phyloP scores from a whole-genome alignment of 2,113 vertebrate genomes.

The Carollia perspicillata region DNA sequence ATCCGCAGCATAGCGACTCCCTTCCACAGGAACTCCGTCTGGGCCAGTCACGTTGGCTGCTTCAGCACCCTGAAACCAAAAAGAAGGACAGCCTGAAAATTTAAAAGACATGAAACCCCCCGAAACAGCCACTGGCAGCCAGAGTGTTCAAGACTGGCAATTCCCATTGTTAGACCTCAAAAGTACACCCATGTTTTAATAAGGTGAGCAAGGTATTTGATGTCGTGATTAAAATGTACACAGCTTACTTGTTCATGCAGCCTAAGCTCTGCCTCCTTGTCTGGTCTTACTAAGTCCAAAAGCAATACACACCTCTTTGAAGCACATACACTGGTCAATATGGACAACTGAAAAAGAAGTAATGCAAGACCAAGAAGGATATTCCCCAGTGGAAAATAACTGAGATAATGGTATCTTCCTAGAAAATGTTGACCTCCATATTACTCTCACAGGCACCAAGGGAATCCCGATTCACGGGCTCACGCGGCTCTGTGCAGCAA shows the following conservation, averaged over 20 bases:
- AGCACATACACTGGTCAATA: background rate
- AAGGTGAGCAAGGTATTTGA: background rate
- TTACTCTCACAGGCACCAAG: background rate
- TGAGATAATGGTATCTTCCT: background rate
- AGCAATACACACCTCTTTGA: background rate
- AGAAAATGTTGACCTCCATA: background rate
- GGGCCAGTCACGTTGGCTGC: constrained; percentile 96
- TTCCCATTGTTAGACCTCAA: background rate
- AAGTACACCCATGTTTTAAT: background rate
- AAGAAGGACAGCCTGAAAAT: background rate
- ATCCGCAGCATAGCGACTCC: constrained; percentile 95
- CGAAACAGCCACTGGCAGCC: background rate
- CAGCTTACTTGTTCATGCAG: background rate
- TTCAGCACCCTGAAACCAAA: constrained; percentile 89
- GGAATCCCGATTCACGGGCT: background rate
- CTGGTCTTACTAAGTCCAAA: background rate
- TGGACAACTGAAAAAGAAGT: background rate
- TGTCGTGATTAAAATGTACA: background rate
- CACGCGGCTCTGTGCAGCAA: background rate
- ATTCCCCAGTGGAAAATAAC: background rate
- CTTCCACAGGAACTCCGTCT: constrained; percentile 93
- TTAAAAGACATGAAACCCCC: background rate
- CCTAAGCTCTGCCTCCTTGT: background rate
- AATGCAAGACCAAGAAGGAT: background rate
- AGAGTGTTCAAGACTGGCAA: background rate